These are phyloP conservation scores for Amazona finschi DNA, from an alignment of 2,797 vertebrate species.

Conservation along the genomic window DNA sequence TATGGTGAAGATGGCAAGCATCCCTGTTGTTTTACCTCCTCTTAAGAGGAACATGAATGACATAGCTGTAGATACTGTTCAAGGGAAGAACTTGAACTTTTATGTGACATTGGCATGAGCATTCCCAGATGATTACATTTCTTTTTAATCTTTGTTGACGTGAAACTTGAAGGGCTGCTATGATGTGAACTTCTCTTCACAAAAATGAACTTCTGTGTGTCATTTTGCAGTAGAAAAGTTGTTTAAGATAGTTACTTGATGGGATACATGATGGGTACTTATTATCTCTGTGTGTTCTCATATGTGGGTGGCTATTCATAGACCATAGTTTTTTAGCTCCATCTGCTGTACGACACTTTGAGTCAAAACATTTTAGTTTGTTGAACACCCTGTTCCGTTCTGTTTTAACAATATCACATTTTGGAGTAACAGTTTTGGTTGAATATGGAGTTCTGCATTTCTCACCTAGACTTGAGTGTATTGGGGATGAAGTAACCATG, in stretches of 20 bases:
- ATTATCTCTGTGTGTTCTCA: background rate
- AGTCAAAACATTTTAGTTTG: conserved; percentile 54
- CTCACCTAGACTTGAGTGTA: background rate
- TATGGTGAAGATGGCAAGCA: background rate
- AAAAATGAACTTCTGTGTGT: background rate
- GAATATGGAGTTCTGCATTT: background rate
- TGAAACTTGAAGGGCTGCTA: background rate
- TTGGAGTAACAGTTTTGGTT: conserved; percentile 13
- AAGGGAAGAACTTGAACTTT: background rate
- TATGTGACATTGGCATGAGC: background rate
- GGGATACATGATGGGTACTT: background rate
- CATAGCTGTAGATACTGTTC: background rate
- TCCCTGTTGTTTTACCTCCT: background rate
- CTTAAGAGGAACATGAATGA: background rate
- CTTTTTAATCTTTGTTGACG: background rate
- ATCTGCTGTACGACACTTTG: conserved; percentile 41
- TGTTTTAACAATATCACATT: background rate
- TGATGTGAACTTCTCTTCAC: background rate
- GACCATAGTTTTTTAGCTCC: conserved; percentile 31
- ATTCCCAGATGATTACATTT: background rate
- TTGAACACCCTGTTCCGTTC: background rate
- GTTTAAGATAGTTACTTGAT: background rate
- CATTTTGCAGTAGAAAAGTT: background rate
- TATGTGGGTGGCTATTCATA: conserved; percentile 29
- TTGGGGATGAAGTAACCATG: background rate